phyloP scores from a whole-genome alignment of 2,888 invertebrate genomes.

The Monoplex corrugatus region DNA sequence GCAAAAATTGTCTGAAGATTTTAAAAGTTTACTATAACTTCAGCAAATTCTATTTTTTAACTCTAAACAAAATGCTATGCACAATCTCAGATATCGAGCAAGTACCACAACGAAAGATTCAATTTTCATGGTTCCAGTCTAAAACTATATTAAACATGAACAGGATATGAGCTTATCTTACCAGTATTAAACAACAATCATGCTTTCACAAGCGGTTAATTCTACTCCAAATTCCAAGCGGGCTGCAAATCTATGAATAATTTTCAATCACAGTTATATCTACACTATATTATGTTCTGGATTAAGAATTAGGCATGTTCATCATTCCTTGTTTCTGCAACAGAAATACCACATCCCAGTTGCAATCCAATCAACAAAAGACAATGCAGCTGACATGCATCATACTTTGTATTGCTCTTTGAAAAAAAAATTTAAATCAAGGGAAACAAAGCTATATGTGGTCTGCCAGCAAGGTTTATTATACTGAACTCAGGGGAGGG shows the following conservation, averaged over 20 bases:
- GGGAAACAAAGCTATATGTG: background rate
- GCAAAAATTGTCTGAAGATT: no score
- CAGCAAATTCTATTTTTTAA: no score
- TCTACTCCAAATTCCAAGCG: background rate
- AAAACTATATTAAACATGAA: no score
- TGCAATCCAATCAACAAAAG: constrained; percentile 26
- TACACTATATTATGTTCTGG: background rate
- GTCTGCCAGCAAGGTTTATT: background rate
- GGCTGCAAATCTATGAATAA: background rate
- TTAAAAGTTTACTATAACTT: no score
- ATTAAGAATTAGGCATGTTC: background rate
- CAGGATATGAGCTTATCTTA: no score
- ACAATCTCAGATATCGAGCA: no score
- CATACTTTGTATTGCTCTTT: background rate
- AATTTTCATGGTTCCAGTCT: no score
- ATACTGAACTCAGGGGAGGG: constrained; percentile 31
- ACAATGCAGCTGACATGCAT: constrained; percentile 39
- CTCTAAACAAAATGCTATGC: no score
- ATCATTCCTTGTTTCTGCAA: background rate
- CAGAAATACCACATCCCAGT: background rate
- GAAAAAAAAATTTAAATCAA: background rate
- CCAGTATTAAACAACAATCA: background rate
- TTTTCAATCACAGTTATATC: background rate
- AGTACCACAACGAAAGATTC: no score
- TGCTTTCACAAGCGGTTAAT: constrained; percentile 19